Conservation (phyloP, 2,797 vertebrate genomes). For the Lateolabrax maculatus region DNA sequence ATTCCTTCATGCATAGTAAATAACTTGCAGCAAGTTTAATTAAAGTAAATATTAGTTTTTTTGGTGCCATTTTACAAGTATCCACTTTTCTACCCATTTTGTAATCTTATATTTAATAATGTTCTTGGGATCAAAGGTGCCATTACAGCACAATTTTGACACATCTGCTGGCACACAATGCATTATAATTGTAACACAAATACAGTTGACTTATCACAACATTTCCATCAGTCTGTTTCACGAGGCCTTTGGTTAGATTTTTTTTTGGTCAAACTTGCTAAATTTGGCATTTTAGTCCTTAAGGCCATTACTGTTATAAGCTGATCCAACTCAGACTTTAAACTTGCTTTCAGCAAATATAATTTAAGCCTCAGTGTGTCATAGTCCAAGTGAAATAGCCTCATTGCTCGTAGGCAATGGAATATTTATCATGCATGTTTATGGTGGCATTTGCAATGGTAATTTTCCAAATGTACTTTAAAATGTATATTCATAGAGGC, state of each 20-base stretch:
- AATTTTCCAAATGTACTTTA: constrained; percentile 14
- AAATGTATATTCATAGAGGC: constrained; percentile 8
- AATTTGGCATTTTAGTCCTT: constrained; percentile 5
- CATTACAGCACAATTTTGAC: background rate
- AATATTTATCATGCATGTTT: constrained; percentile 12
- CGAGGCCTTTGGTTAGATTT: background rate
- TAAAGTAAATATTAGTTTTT: constrained; percentile 29
- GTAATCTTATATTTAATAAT: background rate
- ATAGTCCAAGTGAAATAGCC: background rate
- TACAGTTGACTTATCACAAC: background rate
- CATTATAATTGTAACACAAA: constrained; percentile 8
- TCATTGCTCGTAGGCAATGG: background rate
- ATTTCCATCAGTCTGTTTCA: constrained; percentile 3
- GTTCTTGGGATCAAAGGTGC: constrained; percentile 9
- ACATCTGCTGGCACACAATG: constrained; percentile 12
- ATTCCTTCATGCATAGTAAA: constrained; percentile 20
- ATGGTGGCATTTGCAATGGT: constrained; percentile 10
- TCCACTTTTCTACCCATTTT: background rate
- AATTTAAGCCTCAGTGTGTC: constrained; percentile 1
- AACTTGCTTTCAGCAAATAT: constrained; percentile 12
- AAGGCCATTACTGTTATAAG: constrained; percentile 2
- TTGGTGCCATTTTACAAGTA: constrained; percentile 2
- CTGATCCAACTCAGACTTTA: background rate
- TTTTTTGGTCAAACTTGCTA: background rate
- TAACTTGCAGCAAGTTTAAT: constrained; percentile 25